Evolutionary conservation across 2,888 invertebrate species (phyloP).

Genomic region (Mesoligia furuncula): DNA sequence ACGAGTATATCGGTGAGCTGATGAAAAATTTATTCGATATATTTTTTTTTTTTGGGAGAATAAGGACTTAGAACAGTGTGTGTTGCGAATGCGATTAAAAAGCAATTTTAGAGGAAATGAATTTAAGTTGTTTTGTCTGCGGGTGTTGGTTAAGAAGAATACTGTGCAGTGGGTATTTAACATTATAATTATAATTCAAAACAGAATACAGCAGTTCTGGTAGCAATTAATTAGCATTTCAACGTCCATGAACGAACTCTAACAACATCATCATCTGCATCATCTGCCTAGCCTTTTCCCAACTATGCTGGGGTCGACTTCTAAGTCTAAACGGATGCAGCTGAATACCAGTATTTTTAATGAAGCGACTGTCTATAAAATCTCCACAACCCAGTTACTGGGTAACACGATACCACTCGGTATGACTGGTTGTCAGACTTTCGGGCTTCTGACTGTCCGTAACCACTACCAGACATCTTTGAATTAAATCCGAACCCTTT

Average conservation of each 20-base stretch:
- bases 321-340: not conserved
- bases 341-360: not conserved
- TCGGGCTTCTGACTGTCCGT: too few species aligned
- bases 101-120: conserved; percentile 2
- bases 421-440: not conserved
- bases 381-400: not conserved
- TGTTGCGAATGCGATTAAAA: conserved; percentile 32
- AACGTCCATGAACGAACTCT: too few species aligned
- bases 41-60: conserved; percentile 67
- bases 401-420: not conserved
- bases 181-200: too few species aligned
- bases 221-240: not conserved
- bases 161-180: not conserved
- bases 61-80: conserved; percentile 33
- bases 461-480: not conserved
- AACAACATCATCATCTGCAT: not conserved
- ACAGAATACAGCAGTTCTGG: not conserved
- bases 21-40: conserved; percentile 78
- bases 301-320: not conserved
- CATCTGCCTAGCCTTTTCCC: too few species aligned
- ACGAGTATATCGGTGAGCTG: conserved; percentile 72
- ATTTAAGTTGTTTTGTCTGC: not conserved
- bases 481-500: not conserved
- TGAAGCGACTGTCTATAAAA: too few species aligned
- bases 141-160: not conserved